A percentile compares a stretch with the other conserved stretches of the same genome.
These are phyloP conservation scores for Fissipunctia ypsillon DNA, from an alignment of 2,888 invertebrate species.

Conservation along the genomic window DNA sequence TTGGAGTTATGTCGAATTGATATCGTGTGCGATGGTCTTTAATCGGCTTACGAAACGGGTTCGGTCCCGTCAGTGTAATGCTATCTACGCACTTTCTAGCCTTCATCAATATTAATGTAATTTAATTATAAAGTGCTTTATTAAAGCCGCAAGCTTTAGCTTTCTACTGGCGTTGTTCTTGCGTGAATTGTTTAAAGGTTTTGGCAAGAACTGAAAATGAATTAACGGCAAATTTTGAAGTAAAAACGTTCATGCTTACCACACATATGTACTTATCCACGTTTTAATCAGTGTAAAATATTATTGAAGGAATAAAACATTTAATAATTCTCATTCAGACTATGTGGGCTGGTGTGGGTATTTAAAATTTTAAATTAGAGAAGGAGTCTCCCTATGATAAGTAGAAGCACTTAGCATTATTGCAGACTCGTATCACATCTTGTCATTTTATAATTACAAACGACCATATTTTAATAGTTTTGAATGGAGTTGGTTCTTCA, in stretches of 20 bases:
- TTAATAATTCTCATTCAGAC: no score
- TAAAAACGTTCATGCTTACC: slow-evolving; percentile 14
- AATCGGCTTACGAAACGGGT: slow-evolving; percentile 77
- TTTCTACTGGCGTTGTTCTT: slow-evolving; percentile 50
- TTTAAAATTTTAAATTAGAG: not conserved
- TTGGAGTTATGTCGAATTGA: not conserved
- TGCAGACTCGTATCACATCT: no score
- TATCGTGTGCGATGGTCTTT: slow-evolving; percentile 54
- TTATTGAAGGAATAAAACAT: no score
- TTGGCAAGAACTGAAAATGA: slow-evolving; percentile 28
- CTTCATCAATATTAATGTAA: slow-evolving; percentile 55
- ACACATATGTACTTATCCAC: slow-evolving; percentile 9
- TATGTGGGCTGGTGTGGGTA: no score
- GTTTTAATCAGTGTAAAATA: no score
- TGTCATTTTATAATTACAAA: not conserved
- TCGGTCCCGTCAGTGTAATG: slow-evolving; percentile 63
- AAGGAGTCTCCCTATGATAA: not conserved
- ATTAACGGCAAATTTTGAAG: slow-evolving; percentile 9
- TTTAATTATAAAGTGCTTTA: slow-evolving; percentile 60
- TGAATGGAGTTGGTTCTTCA: not conserved
- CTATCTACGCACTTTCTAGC: slow-evolving; percentile 58
- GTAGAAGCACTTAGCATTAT: not conserved
- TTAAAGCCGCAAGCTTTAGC: slow-evolving; percentile 53
- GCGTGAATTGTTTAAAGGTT: slow-evolving; percentile 50
- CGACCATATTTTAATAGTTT: not conserved